Percentiles rank a stretch among this genome's conserved stretches.
These are phyloP conservation scores for Pomatostomus ruficeps DNA, from an alignment of 2,113 vertebrate species.

Conservation along the genomic window DNA sequence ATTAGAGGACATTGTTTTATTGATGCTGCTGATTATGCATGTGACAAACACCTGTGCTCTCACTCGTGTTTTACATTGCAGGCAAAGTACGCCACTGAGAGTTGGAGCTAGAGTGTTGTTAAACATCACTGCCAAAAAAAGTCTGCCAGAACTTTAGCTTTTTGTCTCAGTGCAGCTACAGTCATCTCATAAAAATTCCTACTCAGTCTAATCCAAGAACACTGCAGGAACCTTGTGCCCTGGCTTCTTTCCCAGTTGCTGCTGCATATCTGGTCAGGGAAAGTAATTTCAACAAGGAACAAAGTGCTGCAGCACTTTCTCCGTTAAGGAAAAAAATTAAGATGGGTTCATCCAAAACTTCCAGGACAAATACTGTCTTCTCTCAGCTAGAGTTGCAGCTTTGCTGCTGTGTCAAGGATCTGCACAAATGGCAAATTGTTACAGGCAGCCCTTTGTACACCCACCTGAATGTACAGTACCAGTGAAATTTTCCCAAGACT, in stretches of 20 bases:
- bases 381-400: not conserved
- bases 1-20: not conserved
- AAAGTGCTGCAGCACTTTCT: not conserved
- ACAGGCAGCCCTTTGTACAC: not conserved
- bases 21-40: not conserved
- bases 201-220: not conserved
- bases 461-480: accelerated
- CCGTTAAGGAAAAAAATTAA: not conserved
- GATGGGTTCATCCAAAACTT: not conserved
- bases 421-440: accelerated
- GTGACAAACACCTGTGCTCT: not conserved
- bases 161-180: not conserved
- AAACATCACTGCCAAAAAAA: not conserved
- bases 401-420: not conserved
- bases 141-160: not conserved
- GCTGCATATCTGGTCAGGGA: not conserved
- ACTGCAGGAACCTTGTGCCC: not conserved
- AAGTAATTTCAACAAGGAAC: not conserved
- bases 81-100: not conserved
- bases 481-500: not conserved
- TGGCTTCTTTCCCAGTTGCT: constrained; percentile 4
- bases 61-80: not conserved
- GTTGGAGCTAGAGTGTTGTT: not conserved
- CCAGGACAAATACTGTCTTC: not conserved
- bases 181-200: not conserved